phyloP scores from a whole-genome alignment of 2,113 vertebrate genomes.

The Rhodinocichla rosea region DNA sequence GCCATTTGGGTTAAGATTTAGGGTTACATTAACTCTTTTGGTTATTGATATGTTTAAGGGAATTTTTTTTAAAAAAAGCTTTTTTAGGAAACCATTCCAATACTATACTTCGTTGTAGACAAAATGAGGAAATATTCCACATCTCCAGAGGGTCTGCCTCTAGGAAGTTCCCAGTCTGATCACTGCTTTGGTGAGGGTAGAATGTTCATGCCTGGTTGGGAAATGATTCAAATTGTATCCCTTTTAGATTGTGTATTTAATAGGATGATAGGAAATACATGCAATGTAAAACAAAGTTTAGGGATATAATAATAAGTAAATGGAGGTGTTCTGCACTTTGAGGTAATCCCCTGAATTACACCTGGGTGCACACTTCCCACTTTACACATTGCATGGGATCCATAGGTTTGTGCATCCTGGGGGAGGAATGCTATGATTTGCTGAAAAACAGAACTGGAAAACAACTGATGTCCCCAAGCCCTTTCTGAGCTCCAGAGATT shows the following conservation, averaged over 20 bases:
- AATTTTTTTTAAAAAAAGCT: not conserved
- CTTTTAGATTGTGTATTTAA: not conserved
- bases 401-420: not conserved
- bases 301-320: not conserved
- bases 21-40: not conserved
- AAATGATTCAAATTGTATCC: not conserved
- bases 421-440: too few species aligned
- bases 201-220: not conserved
- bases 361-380: not conserved
- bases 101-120: not conserved
- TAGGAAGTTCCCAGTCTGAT: not conserved
- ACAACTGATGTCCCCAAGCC: fast-evolving
- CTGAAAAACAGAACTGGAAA: not conserved
- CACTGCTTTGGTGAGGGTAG: not conserved
- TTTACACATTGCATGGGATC: not conserved
- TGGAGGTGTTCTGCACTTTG: not conserved
- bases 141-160: not conserved
- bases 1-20: not conserved
- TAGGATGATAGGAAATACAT: not conserved
- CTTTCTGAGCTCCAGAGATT: too few species aligned
- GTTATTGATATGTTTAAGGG: not conserved
- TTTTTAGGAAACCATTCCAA: not conserved
- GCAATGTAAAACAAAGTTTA: not conserved
- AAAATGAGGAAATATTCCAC: not conserved
- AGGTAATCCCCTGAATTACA: not conserved